These are phyloP conservation scores for Plotosus lineatus DNA, from an alignment of 2,113 vertebrate species.

Conservation along the genomic window DNA sequence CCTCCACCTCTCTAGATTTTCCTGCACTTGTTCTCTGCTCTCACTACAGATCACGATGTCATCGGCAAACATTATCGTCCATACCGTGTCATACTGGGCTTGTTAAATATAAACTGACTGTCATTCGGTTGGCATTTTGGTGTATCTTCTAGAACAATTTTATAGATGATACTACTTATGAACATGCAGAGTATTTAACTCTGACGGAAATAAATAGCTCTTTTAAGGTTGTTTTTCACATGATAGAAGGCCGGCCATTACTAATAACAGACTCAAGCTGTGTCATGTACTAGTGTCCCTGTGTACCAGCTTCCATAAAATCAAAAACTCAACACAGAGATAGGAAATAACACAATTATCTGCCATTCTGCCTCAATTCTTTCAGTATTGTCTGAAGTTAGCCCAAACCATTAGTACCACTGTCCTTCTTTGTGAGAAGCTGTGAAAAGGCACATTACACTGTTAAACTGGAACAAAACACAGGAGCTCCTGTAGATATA, in stretches of 20 bases:
- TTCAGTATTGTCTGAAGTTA: constrained; percentile 49
- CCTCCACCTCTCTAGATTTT: too few species aligned
- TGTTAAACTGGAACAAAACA: constrained; percentile 40
- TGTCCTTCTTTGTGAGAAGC: constrained; percentile 17
- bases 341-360: constrained; percentile 1
- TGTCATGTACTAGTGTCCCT: constrained; percentile 45
- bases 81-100: neutral
- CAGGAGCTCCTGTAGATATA: constrained; percentile 29
- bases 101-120: constrained; percentile 10
- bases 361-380: constrained; percentile 42
- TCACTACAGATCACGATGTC: too few species aligned
- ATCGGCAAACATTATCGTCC: too few species aligned
- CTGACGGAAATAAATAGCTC: neutral
- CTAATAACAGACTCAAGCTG: constrained; percentile 15
- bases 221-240: constrained; percentile 8
- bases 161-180: constrained; percentile 1
- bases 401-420: constrained; percentile 24
- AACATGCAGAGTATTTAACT: neutral
- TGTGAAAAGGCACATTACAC: constrained; percentile 45
- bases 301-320: constrained; percentile 24
- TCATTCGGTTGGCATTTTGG: neutral
- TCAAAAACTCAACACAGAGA: neutral
- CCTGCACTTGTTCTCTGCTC: too few species aligned
- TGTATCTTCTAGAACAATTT: neutral
- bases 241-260: constrained; percentile 13